A percentile compares a stretch with the other conserved stretches of the same genome.
Conservation (phyloP, 2,888 invertebrate genomes). For the Meteorus cinctellus region DNA sequence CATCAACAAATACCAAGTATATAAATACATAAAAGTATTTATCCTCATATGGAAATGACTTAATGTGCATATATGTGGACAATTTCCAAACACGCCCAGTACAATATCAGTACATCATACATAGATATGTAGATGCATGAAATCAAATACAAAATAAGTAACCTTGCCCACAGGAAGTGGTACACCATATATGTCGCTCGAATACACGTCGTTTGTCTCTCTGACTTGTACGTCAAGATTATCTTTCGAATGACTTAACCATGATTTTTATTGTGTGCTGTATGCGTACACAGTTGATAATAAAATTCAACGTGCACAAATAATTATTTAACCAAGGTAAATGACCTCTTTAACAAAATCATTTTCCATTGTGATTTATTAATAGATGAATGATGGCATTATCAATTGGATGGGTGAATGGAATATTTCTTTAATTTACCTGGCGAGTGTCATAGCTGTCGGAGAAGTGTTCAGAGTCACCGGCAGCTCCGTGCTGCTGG, state of each 20-base stretch:
- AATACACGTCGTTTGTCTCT: slow-evolving; percentile 9
- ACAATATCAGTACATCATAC: slow-evolving; percentile 8
- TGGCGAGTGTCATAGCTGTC: slow-evolving; percentile 68
- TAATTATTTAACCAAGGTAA: background rate
- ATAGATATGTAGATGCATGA: slow-evolving; percentile 28
- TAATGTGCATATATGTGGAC: slow-evolving; percentile 1
- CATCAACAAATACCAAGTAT: slow-evolving; percentile 3
- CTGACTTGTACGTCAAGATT: background rate
- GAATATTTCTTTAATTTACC: slow-evolving; percentile 56
- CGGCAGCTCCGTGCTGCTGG: slow-evolving; percentile 57
- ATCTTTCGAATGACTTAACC: slow-evolving; percentile 24
- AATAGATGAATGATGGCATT: too few relatives aligned
- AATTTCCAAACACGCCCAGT: slow-evolving; percentile 24
- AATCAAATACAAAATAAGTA: slow-evolving; percentile 52
- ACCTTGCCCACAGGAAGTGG: slow-evolving; percentile 61
- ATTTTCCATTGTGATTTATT: background rate
- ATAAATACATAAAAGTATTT: background rate
- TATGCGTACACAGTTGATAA: slow-evolving; percentile 17
- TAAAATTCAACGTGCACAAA: background rate
- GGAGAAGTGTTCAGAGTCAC: slow-evolving; percentile 64
- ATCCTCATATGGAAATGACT: slow-evolving; percentile 17
- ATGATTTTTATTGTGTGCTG: slow-evolving; percentile 21
- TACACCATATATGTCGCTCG: slow-evolving; percentile 56
- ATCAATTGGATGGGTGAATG: background rate
- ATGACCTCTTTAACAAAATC: background rate